Evolutionary conservation across 2,113 vertebrate genomes (phyloP).

Genomic region (Neoarius graeffei): DNA sequence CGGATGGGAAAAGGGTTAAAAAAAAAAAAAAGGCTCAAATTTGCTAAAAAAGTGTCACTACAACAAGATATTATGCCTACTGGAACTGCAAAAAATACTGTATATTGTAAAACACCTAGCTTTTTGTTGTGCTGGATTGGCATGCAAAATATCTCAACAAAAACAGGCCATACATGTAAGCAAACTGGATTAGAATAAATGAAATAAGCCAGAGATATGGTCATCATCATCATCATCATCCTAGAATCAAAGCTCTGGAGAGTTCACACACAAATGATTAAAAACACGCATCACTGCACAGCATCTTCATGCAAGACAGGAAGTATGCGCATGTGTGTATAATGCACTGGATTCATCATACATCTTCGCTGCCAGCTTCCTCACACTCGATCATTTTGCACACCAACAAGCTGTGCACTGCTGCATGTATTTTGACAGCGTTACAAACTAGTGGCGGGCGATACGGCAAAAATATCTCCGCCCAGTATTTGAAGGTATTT

Average conservation of each 20-base stretch:
- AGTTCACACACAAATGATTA: not conserved
- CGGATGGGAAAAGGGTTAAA: not conserved
- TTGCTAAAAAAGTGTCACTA: not conserved
- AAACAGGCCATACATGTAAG: not conserved
- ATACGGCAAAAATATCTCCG: not conserved
- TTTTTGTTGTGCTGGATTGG: not conserved
- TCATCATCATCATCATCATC: not conserved
- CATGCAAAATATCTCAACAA: not conserved
- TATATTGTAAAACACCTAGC: not conserved
- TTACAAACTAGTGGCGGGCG: not conserved
- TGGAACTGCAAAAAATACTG: not conserved
- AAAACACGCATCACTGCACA: too few relatives aligned
- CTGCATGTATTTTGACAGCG: not conserved
- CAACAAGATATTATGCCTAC: not conserved
- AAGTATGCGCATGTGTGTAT: not conserved
- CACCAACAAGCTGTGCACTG: not conserved
- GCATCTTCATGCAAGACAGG: not conserved
- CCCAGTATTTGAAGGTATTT: not conserved
- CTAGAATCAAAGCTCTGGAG: not conserved
- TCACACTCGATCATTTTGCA: not conserved
- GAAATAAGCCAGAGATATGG: not conserved
- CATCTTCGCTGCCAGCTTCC: not conserved
- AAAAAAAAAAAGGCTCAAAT: not conserved
- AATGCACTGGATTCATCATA: not conserved
- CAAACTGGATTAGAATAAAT: not conserved